Evolutionary conservation across 2,797 vertebrate species (phyloP).

Genomic region (Zonotrichia albicollis): DNA sequence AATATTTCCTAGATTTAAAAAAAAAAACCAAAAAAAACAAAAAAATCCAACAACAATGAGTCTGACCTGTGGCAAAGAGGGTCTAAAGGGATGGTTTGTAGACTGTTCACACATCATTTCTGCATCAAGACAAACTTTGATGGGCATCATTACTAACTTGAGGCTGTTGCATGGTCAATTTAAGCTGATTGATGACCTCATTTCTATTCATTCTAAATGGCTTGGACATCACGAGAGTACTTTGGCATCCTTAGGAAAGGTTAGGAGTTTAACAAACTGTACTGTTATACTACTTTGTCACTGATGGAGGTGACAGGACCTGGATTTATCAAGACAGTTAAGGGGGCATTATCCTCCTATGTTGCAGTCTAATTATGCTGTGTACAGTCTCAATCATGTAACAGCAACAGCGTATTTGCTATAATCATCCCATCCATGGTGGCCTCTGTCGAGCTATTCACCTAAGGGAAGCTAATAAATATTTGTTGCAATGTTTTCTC

Average conservation of each 20-base stretch:
- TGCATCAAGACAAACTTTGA: neutral
- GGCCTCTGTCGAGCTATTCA: neutral
- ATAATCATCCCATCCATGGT: neutral
- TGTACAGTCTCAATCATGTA: neutral
- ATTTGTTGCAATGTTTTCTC: neutral
- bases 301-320: neutral
- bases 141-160: neutral
- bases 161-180: neutral
- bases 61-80: neutral
- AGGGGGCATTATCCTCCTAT: neutral
- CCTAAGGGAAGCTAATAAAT: neutral
- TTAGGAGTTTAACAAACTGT: slow-evolving; percentile 24
- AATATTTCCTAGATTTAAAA: neutral
- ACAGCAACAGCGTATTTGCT: neutral
- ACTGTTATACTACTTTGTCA: neutral
- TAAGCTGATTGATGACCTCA: slow-evolving; percentile 1
- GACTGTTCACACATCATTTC: neutral
- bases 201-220: neutral
- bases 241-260: slow-evolving; percentile 12
- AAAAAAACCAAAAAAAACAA: neutral
- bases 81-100: neutral
- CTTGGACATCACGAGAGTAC: neutral
- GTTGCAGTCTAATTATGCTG: neutral
- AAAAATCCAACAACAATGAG: neutral
- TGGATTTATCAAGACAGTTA: neutral